Conservation (phyloP, 2,888 invertebrate genomes). For the Mesoligia furuncula region DNA sequence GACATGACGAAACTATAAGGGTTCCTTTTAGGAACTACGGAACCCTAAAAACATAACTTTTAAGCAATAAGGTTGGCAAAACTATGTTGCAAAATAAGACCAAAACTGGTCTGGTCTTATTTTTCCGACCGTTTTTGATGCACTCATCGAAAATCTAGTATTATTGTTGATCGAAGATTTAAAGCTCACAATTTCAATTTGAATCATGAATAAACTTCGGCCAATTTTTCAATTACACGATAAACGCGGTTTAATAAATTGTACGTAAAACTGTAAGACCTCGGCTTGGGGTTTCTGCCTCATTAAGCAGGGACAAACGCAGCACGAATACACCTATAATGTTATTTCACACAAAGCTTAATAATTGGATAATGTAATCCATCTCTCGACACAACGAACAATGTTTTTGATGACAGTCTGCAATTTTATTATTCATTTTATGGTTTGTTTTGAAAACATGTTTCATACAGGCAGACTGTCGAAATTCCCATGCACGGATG, state of each 20-base stretch:
- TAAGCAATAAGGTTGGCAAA: not conserved
- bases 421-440: conserved; percentile 2
- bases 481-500: not conserved
- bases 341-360: conserved; percentile 27
- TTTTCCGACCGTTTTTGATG: not conserved
- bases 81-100: not conserved
- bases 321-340: conserved; percentile 28
- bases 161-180: not conserved
- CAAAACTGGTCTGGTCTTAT: not conserved
- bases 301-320: conserved; percentile 40
- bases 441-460: not conserved
- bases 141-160: not conserved
- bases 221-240: conserved; percentile 25
- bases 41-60: no score
- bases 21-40: no score
- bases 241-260: conserved; percentile 27
- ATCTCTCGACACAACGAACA: conserved; percentile 26
- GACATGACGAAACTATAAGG: no score
- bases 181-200: conserved; percentile 6
- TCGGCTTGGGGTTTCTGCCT: conserved; percentile 10
- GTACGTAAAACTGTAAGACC: conserved; percentile 28
- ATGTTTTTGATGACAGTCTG: conserved; percentile 20
- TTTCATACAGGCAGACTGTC: not conserved
- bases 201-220: conserved; percentile 16
- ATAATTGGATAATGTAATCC: conserved; percentile 31